Conservation (phyloP, 2,888 invertebrate species). For the Patella caerulea region DNA sequence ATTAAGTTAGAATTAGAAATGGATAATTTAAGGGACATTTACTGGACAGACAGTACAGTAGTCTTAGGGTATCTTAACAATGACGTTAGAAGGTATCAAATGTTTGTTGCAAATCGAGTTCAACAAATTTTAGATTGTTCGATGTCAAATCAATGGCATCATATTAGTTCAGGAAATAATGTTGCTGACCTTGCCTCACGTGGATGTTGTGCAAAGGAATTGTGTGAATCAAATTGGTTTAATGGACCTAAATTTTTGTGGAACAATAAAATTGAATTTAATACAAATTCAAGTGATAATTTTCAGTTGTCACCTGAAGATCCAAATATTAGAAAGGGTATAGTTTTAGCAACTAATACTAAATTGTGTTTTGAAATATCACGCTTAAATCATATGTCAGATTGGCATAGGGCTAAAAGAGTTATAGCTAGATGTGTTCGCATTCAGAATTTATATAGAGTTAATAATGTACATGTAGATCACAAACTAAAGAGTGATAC, state of each 20-base stretch:
- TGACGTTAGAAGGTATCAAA: conserved; percentile 23
- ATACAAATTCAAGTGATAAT: too few species aligned
- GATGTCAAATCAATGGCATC: conserved; percentile 29
- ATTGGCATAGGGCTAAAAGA: too few species aligned
- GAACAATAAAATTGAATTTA: not conserved
- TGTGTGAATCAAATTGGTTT: conserved; percentile 23
- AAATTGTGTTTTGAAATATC: too few species aligned
- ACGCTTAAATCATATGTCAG: too few species aligned
- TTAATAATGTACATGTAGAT: too few species aligned
- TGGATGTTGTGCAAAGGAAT: conserved; percentile 25
- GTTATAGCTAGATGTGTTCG: too few species aligned
- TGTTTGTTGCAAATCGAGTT: conserved; percentile 35
- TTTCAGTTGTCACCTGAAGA: too few species aligned
- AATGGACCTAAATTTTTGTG: conserved; percentile 33
- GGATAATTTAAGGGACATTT: not conserved
- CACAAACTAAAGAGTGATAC: too few species aligned
- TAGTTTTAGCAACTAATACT: too few species aligned
- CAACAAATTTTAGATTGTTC: conserved; percentile 27
- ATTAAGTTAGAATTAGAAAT: conserved; percentile 11
- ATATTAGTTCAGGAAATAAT: conserved; percentile 29
- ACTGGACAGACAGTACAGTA: not conserved
- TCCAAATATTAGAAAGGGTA: too few species aligned
- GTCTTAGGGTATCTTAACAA: too few species aligned
- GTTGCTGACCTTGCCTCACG: conserved; percentile 38
- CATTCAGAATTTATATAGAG: too few species aligned